Evolutionary conservation across 2,797 vertebrate genomes (phyloP), one percentile per base, ranked within the genome.

Genomic region (Spea hammondii): DNA sequence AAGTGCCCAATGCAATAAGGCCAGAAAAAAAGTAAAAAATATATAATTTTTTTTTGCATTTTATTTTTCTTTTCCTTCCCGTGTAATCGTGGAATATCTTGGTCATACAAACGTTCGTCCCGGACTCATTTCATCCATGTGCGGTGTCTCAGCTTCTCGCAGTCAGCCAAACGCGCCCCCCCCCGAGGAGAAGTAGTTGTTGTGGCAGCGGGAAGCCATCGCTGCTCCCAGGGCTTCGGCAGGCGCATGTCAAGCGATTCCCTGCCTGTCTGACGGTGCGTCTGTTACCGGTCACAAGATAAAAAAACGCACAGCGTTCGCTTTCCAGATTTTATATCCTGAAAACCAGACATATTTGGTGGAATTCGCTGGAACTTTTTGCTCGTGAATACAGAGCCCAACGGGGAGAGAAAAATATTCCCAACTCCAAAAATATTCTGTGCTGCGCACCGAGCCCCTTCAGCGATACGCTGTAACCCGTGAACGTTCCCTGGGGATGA

Each of bases 131-230:
- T 85, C 77, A 14, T 5, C 76, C 51, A 12, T 71, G 82, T 76
- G 62, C 54, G 82, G 75, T 84, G 84, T 86, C 68, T 83, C 5
- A 66, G 59, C 8, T 77, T 80, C 68, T 77, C 84, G 73, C 77
- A 57, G 78, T 54, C 45, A 53, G 79, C 79, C 83, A 70, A 73
- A 74, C 66, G 5, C 64, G 70, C 72, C 81, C 47, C 54, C 77
- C 77, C 84, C 77, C 65, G 51, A 49, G 73, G 32, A 55, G 12
- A 81, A 0, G 46, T 75, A 77, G 59, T 59, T 0, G 0, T 3
- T 68, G 11, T 68, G 77, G 50, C 5, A 48, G 72, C 54, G 70
- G 77, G 73, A 70, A 69, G 79, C 59, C n/a, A 6, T 83, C n/a
- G 3, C 10, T 66, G 3, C 10, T 66, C 79, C 65, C 55, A 14